Percentiles rank a stretch among this genome's conserved stretches.
phyloP scores from a whole-genome alignment of 2,113 vertebrate species.

The Petromus typicus region DNA sequence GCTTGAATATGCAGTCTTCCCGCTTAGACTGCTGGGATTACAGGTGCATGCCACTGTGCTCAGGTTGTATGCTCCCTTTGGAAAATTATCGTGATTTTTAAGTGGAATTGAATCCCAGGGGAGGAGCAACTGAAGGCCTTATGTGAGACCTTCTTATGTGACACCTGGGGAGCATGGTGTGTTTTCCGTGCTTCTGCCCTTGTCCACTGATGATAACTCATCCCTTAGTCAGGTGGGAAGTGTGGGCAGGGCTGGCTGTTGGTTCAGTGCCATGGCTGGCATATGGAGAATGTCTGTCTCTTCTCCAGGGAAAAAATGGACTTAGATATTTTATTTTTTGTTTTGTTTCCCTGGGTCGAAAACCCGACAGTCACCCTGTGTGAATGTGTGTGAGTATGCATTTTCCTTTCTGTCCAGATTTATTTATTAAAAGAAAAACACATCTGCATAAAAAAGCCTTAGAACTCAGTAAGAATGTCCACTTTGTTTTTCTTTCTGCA shows the following conservation, averaged over 20 bases:
- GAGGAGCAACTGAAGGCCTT: not conserved
- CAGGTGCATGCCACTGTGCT: not conserved
- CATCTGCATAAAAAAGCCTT: constrained; percentile 87
- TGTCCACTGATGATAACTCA: not conserved
- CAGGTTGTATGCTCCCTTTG: not conserved
- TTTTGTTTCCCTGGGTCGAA: constrained; percentile 32
- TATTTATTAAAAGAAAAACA: constrained; percentile 81
- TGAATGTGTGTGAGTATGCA: constrained; percentile 45
- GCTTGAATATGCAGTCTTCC: not conserved
- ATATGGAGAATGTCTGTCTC: not conserved
- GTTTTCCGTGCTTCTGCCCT: not conserved
- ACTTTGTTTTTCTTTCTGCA: constrained; percentile 88
- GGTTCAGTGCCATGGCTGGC: not conserved
- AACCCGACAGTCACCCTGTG: constrained; percentile 46
- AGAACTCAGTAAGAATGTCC: constrained; percentile 84
- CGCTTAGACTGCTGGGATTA: not conserved
- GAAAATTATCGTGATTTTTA: not conserved
- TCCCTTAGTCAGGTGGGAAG: not conserved
- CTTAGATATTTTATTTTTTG: not conserved
- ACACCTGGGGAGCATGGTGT: not conserved
- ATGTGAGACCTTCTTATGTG: not conserved
- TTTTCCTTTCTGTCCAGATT: constrained; percentile 68
- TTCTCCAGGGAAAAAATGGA: constrained; percentile 20
- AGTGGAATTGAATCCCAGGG: not conserved
- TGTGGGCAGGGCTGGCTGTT: no score